These are phyloP conservation scores for Brachionus calyciflorus DNA, from an alignment of 1,140 invertebrate species.

Conservation along the genomic window DNA sequence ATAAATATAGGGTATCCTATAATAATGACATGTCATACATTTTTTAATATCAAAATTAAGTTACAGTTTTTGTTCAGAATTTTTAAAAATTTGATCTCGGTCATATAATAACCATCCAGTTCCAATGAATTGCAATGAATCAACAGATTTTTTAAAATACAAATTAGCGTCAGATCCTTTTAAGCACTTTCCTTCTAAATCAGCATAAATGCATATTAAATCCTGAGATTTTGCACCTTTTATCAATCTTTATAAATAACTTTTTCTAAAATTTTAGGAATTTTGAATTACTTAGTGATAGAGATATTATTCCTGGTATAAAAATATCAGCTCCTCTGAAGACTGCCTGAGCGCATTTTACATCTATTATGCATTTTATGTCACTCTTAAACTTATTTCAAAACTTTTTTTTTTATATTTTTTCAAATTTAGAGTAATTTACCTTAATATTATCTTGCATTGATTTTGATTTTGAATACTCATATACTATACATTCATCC, in stretches of 20 bases:
- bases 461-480: background rate
- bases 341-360: slow-evolving; percentile 42
- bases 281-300: slow-evolving; percentile 21
- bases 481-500: background rate
- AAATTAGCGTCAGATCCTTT: slow-evolving; percentile 1
- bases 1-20: too few relatives aligned
- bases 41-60: too few relatives aligned
- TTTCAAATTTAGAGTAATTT: background rate
- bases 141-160: background rate
- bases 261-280: background rate
- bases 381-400: background rate
- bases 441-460: background rate
- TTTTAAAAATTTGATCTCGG: slow-evolving; percentile 5
- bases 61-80: background rate
- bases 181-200: slow-evolving; percentile 21
- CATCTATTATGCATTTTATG: slow-evolving; percentile 28
- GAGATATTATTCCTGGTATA: slow-evolving; percentile 27
- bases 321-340: slow-evolving; percentile 27
- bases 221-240: background rate
- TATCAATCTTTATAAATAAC: background rate
- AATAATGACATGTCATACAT: too few relatives aligned
- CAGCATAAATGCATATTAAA: slow-evolving; percentile 9
- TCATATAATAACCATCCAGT: slow-evolving; percentile 9
- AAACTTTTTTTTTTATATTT: background rate
- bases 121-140: slow-evolving; percentile 11